Conservation (phyloP, 2,888 invertebrate species). For the Steromphala cineraria region DNA sequence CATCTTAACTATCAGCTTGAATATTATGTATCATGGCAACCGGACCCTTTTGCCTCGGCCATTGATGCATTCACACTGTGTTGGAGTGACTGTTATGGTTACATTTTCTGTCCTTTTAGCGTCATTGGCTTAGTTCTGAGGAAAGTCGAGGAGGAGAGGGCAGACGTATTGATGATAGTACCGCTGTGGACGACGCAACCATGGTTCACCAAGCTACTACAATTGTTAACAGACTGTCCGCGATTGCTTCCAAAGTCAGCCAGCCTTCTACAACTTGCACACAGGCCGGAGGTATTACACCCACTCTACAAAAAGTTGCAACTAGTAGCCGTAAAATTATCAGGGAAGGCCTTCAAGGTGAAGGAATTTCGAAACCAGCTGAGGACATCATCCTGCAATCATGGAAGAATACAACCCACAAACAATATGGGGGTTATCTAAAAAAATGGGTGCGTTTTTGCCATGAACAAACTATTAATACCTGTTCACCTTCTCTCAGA, state of each 20-base stretch:
- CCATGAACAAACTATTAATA: no score
- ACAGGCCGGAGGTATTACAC: no score
- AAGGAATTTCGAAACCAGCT: no score
- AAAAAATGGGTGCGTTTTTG: no score
- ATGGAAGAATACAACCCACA: no score
- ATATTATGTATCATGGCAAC: slow-evolving; percentile 9
- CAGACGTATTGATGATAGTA: neutral
- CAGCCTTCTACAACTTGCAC: neutral
- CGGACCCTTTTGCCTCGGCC: slow-evolving; percentile 17
- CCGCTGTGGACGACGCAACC: neutral
- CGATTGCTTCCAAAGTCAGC: neutral
- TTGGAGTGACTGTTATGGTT: neutral
- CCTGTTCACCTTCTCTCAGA: no score
- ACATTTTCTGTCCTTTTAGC: neutral
- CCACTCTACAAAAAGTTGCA: no score
- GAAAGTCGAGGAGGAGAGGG: neutral
- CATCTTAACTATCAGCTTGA: slow-evolving; percentile 7
- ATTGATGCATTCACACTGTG: slow-evolving; percentile 23
- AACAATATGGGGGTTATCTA: no score
- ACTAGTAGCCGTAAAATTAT: no score
- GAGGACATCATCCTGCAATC: no score
- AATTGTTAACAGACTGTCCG: neutral
- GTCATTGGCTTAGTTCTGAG: neutral
- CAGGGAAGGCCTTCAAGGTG: no score
- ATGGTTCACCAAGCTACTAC: neutral